These are phyloP conservation scores for Equus przewalskii DNA, from an alignment of 2,113 vertebrate genomes.

Conservation along the genomic window DNA sequence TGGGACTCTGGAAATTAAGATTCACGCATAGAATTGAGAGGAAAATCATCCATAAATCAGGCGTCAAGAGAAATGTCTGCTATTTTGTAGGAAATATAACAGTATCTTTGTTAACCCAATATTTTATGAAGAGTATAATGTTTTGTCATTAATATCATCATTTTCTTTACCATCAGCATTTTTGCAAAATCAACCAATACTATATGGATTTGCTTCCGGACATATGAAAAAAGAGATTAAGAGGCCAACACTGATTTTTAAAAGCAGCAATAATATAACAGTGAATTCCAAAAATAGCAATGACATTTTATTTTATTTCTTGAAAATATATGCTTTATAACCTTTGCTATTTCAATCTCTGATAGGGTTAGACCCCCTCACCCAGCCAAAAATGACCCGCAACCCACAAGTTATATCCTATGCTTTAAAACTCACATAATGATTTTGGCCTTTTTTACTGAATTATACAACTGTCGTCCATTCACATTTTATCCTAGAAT, in stretches of 20 bases:
- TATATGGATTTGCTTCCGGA: neutral
- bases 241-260: neutral
- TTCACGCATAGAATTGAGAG: neutral
- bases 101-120: slow-evolving; percentile 3
- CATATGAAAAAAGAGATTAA: neutral
- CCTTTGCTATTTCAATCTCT: slow-evolving; percentile 46
- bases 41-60: neutral
- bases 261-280: slow-evolving; percentile 15
- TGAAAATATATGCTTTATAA: slow-evolving; percentile 29
- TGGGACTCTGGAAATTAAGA: neutral
- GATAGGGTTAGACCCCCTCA: neutral
- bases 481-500: slow-evolving; percentile 47
- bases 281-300: slow-evolving; percentile 45
- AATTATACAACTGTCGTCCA: neutral
- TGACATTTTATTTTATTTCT: slow-evolving; percentile 54
- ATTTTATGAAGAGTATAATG: slow-evolving; percentile 1
- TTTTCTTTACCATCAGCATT: neutral
- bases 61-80: neutral
- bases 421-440: slow-evolving; percentile 56
- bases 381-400: neutral
- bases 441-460: slow-evolving; percentile 24
- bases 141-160: neutral
- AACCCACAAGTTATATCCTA: neutral
- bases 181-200: neutral
- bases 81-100: slow-evolving; percentile 10